Base-by-base conservation (phyloP, 2,113 vertebrate species). In the Gallinago undulata region DNA sequence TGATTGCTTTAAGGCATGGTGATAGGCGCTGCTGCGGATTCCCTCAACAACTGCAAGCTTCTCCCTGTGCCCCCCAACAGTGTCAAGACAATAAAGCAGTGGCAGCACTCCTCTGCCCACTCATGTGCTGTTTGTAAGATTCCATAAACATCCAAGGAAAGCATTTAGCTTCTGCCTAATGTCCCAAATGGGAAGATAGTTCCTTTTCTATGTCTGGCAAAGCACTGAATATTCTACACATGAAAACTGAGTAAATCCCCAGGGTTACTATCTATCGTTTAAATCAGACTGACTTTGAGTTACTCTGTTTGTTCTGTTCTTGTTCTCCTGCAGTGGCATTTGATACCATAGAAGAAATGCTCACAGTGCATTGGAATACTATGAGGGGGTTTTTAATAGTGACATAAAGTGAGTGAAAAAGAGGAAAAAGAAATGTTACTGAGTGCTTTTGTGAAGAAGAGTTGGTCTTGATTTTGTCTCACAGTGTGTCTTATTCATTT, bases 101-200 rank as follows among this genome's bases (percentile, higher is more conserved):
- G 22, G n/a, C 22, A 66, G 24, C 48, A 50, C 8, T 53, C 41
- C 17, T 84, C 41, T 79, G 60, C 18, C 10, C 35, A 23, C 33
- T 5, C 24, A 6, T 48, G 11, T 27, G 24, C 28, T 72, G 19
- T 66, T 35, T 31, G 7, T 23, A 47, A 53, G 13, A 47, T n/a
- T 45, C 50, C 66, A 27, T 12, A 72, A 64, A 60, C 17, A 47
- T 8, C 35, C n/a, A 41, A 31, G 30, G 66, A 67, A 67, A 73
- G 28, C 14, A 55, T 60, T 72, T 47, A 53, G 28, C 37, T 53
- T 41, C 47, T 6, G 22, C n/a, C 27, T 16, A 25, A 1, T 82
- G 30, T 27, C 35, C 28, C 53, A 60, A 12, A 24, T 0, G 0
- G 35, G 10, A 82, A 10, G 11, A 45, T 30, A 56, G 45, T 28